Percentiles rank a stretch among this genome's conserved stretches.
Evolutionary conservation across 2,797 vertebrate genomes (phyloP).

Genomic region (Muraenolepis orangiensis): DNA sequence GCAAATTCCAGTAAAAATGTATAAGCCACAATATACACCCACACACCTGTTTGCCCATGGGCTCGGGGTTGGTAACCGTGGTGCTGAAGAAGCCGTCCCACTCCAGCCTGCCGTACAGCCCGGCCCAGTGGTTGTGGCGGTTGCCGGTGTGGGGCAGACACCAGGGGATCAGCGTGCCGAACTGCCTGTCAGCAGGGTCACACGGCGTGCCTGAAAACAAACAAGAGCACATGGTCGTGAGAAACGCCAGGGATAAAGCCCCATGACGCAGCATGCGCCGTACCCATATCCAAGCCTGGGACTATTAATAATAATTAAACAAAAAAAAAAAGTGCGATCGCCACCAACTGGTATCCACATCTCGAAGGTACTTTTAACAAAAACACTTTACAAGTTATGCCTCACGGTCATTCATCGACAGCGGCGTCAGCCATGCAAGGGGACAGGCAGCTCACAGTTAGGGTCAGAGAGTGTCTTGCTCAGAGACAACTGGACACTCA

Average conservation of each 20-base stretch:
- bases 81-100: conserved; percentile 99
- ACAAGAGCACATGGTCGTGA: not conserved
- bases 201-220: conserved; percentile 77
- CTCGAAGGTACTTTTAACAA: no score
- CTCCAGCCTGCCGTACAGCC: conserved; percentile 91
- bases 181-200: conserved; percentile 87
- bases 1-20: not conserved
- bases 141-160: conserved; percentile 96
- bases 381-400: no score
- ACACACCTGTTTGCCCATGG: conserved; percentile 93
- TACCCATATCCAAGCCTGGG: not conserved
- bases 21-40: not conserved
- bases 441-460: no score
- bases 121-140: conserved; percentile 98
- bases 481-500: no score
- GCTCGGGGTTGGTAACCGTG: conserved; percentile 95
- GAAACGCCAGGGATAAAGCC: no score
- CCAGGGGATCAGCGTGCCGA: conserved; percentile 96
- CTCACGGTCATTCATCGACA: no score
- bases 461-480: no score
- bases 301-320: no score
- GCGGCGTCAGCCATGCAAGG: no score
- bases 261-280: no score
- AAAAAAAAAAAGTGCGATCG: no score
- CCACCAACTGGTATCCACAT: no score